These are phyloP conservation scores for Ancistrus triradiatus DNA, from an alignment of 2,113 vertebrate species.

Conservation along the genomic window DNA sequence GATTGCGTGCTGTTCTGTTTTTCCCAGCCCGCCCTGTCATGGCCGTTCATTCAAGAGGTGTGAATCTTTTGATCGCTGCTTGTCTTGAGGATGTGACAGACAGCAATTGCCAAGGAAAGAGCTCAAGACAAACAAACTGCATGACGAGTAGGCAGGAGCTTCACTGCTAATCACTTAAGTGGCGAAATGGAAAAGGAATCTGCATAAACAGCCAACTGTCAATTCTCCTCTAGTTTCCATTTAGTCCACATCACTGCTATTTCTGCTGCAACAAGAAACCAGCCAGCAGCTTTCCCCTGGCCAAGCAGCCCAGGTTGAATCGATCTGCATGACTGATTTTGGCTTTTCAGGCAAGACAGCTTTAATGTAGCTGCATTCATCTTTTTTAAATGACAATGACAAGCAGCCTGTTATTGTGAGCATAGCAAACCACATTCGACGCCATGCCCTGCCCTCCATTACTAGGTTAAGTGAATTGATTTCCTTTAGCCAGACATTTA, in stretches of 20 bases:
- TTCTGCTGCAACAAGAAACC: slow-evolving; percentile 26
- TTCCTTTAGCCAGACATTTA: neutral
- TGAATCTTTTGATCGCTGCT: slow-evolving; percentile 8
- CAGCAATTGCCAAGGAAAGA: neutral
- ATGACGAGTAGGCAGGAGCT: neutral
- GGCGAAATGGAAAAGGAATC: slow-evolving; percentile 1
- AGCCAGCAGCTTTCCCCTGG: slow-evolving; percentile 15
- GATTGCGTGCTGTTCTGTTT: neutral
- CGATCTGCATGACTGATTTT: slow-evolving; percentile 36
- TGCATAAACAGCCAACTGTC: slow-evolving; percentile 8
- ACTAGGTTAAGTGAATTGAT: neutral
- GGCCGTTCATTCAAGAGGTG: neutral
- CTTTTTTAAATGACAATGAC: neutral
- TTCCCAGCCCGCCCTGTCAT: neutral
- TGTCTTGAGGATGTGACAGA: neutral
- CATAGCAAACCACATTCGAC: slow-evolving; percentile 5
- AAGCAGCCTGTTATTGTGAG: neutral
- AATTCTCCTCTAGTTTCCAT: slow-evolving; percentile 11
- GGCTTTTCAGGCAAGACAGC: slow-evolving; percentile 19
- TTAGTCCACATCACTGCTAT: slow-evolving; percentile 30
- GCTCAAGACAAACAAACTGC: neutral
- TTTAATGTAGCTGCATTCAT: slow-evolving; percentile 40
- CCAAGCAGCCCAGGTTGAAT: slow-evolving; percentile 12
- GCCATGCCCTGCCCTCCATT: neutral
- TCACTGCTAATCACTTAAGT: neutral